Evolutionary conservation across 2,113 vertebrate genomes (phyloP).

Genomic region (Malurus alboscapulatus): DNA sequence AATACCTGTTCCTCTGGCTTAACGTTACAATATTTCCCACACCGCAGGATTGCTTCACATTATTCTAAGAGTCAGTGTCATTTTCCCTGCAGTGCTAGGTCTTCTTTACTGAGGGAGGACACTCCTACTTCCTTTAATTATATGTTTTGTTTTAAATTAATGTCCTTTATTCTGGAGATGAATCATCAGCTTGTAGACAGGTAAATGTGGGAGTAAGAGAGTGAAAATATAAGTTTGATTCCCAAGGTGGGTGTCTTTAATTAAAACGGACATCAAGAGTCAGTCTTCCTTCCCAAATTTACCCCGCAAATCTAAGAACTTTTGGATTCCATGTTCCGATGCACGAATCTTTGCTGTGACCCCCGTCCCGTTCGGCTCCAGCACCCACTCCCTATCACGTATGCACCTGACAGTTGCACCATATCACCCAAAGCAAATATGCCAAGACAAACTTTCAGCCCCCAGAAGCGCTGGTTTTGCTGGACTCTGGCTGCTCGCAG

Average conservation of each 20-base stretch:
- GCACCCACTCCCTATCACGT: fast-evolving
- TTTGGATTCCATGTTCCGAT: background rate
- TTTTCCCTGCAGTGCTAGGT: constrained; percentile 66
- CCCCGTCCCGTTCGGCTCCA: no score
- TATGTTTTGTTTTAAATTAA: constrained; percentile 72
- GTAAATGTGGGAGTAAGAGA: constrained; percentile 70
- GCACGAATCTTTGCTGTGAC: background rate
- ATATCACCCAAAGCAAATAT: fast-evolving
- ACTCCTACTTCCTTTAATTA: constrained; percentile 75
- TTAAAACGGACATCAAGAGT: constrained; percentile 54
- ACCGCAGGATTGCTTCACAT: constrained; percentile 74
- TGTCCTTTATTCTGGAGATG: constrained; percentile 69
- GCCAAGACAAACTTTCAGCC: background rate
- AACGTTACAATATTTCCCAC: constrained; percentile 73
- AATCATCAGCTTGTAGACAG: constrained; percentile 69
- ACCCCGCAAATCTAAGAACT: background rate
- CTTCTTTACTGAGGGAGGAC: constrained; percentile 65
- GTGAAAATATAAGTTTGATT: constrained; percentile 64
- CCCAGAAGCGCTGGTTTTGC: background rate
- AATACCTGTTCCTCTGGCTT: constrained; percentile 77
- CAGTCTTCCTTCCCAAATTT: constrained; percentile 44
- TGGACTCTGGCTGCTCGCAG: background rate
- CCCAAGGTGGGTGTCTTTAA: constrained; percentile 70
- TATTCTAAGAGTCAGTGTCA: constrained; percentile 70
- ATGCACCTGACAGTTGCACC: background rate